Base-by-base conservation (phyloP, 2,888 invertebrate species). In the Eupithecia pulchellata region DNA sequence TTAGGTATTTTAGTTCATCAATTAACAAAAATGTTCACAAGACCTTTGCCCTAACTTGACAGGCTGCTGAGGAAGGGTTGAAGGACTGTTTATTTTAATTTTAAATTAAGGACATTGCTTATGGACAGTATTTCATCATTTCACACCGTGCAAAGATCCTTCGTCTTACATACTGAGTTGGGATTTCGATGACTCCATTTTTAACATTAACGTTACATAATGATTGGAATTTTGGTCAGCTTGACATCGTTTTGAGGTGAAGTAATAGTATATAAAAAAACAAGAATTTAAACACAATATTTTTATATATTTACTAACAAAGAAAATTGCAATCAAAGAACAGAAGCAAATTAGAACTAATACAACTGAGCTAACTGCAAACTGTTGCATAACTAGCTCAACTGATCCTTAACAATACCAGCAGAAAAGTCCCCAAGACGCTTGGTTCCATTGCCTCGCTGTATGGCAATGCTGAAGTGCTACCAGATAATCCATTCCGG, bases 211-310 rank as follows among this genome's bases (percentile, higher is more conserved):
- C 52, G 25, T 52, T 52, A 52, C 52, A 52, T 52, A 52, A 52
- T 47, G 52, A 52, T 52, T 52, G 52, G 25, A 20, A 52, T 52
- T 52, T 52, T 52, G 52, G 52, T 25, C 20, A 52, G 52, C 52
- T 52, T 52, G 52, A 52, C 52, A 52, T 52, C 52, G 25, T 52
- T 42, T 52, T 52, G 25, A 13, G 52, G 20, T 52, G 11, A 52
- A 25, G 52, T 52, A 52, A 52, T 25, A 52, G 25, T 13, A 52
- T 3, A 25, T 2, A 17, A 39, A 39, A 6, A n/a, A 13, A 3
- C n/a, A 47, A 52, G 52, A 52, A 52, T 52, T n/a, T n/a, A n/a
- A n/a, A n/a, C n/a, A n/a, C n/a, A n/a, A n/a, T n/a, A n/a, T n/a
- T n/a, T n/a, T n/a, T n/a, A n/a, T n/a, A n/a, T n/a, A n/a, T n/a